Percentiles rank a stretch among this genome's conserved stretches.
phyloP scores from a whole-genome alignment of 1,140 invertebrate species.

The Diachasmimorpha longicaudata region DNA sequence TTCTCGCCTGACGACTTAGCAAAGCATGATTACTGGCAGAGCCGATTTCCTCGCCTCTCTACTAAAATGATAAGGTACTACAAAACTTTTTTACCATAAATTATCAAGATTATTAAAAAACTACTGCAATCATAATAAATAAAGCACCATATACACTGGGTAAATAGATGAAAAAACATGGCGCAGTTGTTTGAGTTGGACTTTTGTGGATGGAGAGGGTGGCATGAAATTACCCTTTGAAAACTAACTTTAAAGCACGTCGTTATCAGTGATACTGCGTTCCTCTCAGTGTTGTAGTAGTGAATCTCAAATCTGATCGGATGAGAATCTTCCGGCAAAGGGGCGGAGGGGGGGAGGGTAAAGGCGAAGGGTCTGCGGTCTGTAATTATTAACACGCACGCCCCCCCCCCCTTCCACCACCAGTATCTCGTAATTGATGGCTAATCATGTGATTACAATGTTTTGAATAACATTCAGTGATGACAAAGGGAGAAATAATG shows the following conservation, averaged over 20 bases:
- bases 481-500: constrained; percentile 2
- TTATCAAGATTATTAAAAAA: background rate
- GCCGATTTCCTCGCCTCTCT: constrained; percentile 1
- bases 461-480: background rate
- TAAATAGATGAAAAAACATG: background rate
- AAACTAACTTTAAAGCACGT: background rate
- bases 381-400: background rate
- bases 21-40: constrained; percentile 16
- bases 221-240: background rate
- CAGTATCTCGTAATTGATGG: background rate
- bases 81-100: constrained; percentile 7
- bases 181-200: constrained; percentile 1
- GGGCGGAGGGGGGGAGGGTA: too few species aligned
- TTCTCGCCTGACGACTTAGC: constrained; percentile 8
- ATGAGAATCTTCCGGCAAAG: background rate
- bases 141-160: background rate
- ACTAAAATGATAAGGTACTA: background rate
- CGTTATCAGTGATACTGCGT: background rate
- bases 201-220: background rate
- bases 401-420: too few species aligned
- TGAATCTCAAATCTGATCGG: background rate
- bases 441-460: background rate
- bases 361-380: background rate
- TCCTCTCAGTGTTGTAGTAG: background rate
- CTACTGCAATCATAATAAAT: constrained; percentile 7